phyloP scores from a whole-genome alignment of 2,888 invertebrate species.

The Microctonus aethiopoides region DNA sequence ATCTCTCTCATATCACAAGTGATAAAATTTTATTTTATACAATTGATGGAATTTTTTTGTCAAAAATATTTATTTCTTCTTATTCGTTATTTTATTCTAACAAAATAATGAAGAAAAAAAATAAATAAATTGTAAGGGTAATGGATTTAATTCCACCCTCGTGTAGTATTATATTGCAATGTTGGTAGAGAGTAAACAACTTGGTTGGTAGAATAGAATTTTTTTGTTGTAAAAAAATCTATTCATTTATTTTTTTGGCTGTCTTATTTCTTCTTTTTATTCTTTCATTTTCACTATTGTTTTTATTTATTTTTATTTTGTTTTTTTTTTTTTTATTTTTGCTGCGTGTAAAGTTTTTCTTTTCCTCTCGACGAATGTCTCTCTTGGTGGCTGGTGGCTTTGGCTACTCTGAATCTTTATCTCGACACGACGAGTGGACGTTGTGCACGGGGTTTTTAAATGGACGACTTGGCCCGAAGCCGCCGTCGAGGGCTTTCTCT shows the following conservation, averaged over 20 bases:
- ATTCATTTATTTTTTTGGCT: background rate
- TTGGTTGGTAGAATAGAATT: background rate
- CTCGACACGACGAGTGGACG: constrained; percentile 53
- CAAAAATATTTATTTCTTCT: background rate
- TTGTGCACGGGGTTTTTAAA: constrained; percentile 54
- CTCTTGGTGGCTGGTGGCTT: constrained; percentile 8
- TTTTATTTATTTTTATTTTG: no score
- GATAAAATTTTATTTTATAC: constrained; percentile 3
- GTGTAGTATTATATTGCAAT: no score
- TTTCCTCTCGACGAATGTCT: background rate
- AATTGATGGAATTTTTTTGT: background rate
- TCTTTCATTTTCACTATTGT: no score
- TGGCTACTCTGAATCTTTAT: constrained; percentile 56
- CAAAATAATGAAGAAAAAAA: background rate
- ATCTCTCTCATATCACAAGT: background rate
- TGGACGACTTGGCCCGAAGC: constrained; percentile 63
- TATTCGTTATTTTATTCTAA: background rate
- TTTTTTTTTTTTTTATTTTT: background rate
- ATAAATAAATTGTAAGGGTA: background rate
- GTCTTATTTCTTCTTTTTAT: background rate
- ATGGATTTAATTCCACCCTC: background rate
- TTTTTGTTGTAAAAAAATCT: background rate
- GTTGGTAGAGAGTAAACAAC: background rate
- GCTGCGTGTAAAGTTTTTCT: background rate
- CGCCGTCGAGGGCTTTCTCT: constrained; percentile 43